phyloP scores from a whole-genome alignment of 2,113 vertebrate genomes.

The Miniopterus natalensis region DNA sequence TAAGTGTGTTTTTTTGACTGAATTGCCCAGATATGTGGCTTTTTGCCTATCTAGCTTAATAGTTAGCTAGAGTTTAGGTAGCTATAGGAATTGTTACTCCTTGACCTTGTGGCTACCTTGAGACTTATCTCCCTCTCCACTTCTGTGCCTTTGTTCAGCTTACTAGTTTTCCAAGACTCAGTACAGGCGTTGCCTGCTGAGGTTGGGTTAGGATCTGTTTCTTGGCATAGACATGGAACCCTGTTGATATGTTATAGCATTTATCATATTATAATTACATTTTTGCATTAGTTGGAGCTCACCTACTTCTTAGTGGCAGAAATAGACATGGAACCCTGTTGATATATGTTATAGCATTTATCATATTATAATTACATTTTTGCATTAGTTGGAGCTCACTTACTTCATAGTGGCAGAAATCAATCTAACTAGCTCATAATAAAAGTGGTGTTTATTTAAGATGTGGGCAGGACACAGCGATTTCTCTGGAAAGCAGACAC shows the following conservation, averaged over 20 bases:
- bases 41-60: neutral
- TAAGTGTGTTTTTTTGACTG: neutral
- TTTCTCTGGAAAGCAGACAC: neutral
- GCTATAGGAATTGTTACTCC: neutral
- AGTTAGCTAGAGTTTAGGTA: neutral
- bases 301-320: slow-evolving; percentile 19
- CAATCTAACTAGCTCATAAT: neutral
- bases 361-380: neutral
- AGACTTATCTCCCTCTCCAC: neutral
- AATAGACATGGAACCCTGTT: neutral
- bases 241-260: neutral
- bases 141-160: neutral
- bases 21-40: neutral
- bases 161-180: neutral
- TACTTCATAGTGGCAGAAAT: slow-evolving; percentile 34
- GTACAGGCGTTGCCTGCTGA: neutral
- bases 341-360: neutral
- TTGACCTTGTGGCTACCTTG: neutral
- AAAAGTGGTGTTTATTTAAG: neutral
- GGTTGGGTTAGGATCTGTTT: neutral
- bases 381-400: neutral
- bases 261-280: neutral
- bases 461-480: neutral
- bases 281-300: neutral
- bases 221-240: neutral